These are phyloP conservation scores for Aspidiotus rigidus DNA, from an alignment of 2,888 invertebrate genomes.

Conservation along the genomic window DNA sequence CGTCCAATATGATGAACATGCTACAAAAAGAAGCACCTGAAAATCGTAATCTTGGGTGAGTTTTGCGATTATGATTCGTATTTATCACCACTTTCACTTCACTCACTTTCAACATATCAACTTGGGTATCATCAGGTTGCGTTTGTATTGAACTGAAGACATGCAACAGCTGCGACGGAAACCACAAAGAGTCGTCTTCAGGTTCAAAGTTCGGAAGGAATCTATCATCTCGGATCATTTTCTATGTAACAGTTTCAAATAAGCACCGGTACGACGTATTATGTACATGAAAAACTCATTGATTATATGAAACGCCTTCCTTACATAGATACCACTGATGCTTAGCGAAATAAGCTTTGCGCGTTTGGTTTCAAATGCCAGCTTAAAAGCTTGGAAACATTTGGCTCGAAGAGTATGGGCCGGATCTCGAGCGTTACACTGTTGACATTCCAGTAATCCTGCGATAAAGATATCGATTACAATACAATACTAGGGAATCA, in stretches of 20 bases:
- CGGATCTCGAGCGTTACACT: slow-evolving; percentile 64
- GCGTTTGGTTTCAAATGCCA: slow-evolving; percentile 77
- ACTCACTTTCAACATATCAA: slow-evolving; percentile 56
- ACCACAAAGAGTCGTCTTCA: slow-evolving; percentile 84
- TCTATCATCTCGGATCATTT: slow-evolving; percentile 80
- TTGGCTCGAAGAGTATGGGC: slow-evolving; percentile 74
- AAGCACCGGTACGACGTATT: too few species aligned
- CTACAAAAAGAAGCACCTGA: slow-evolving; percentile 72
- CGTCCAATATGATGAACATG: slow-evolving; percentile 78
- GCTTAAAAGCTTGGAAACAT: slow-evolving; percentile 74
- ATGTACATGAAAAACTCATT: too few species aligned
- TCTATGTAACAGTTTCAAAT: slow-evolving; percentile 47
- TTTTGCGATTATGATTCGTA: background rate
- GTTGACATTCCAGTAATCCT: slow-evolving; percentile 75
- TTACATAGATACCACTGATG: slow-evolving; percentile 81
- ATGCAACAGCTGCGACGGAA: slow-evolving; percentile 80
- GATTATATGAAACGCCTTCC: slow-evolving; percentile 39
- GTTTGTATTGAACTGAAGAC: slow-evolving; percentile 71
- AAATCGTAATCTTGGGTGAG: background rate
- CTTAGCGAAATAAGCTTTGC: slow-evolving; percentile 75
- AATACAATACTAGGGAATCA: background rate
- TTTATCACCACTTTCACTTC: background rate
- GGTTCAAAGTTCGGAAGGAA: slow-evolving; percentile 84
- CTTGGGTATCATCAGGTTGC: slow-evolving; percentile 77
- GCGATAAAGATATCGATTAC: slow-evolving; percentile 37